phyloP scores from a whole-genome alignment of 2,113 vertebrate species.

The Tinamus guttatus region DNA sequence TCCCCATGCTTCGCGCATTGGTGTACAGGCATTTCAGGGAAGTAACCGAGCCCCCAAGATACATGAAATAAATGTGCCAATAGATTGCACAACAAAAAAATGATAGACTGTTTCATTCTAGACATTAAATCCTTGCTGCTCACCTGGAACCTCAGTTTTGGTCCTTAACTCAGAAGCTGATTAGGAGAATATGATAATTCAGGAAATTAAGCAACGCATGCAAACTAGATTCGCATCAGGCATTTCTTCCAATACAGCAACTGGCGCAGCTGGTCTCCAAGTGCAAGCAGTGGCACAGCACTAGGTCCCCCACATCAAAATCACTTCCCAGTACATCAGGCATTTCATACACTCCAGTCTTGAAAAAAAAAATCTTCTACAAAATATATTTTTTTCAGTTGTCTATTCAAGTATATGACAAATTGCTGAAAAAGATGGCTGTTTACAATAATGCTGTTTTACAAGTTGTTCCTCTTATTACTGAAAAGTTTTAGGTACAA shows the following conservation, averaged over 20 bases:
- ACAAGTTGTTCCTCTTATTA: not conserved
- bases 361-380: conserved; percentile 5
- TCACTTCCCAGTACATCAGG: conserved; percentile 68
- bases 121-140: conserved; percentile 56
- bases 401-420: not conserved
- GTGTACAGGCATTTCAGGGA: too few species aligned
- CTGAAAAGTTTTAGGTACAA: not conserved
- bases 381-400: not conserved
- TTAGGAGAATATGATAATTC: conserved; percentile 80
- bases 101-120: too few species aligned
- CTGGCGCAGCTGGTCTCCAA: conserved; percentile 77
- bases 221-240: conserved; percentile 76
- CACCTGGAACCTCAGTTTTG: conserved; percentile 72
- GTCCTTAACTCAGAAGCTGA: conserved; percentile 74
- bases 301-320: conserved; percentile 79
- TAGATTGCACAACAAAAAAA: too few species aligned
- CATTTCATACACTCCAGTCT: conserved; percentile 33
- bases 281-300: conserved; percentile 75
- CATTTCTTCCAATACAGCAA: conserved; percentile 71
- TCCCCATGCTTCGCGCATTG: too few species aligned
- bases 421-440: not conserved
- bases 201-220: conserved; percentile 78
- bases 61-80: too few species aligned
- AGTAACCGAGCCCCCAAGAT: too few species aligned
- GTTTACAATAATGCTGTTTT: not conserved